Evolutionary conservation across 2,797 vertebrate genomes (phyloP).

Genomic region (Emydoidea blandingii): DNA sequence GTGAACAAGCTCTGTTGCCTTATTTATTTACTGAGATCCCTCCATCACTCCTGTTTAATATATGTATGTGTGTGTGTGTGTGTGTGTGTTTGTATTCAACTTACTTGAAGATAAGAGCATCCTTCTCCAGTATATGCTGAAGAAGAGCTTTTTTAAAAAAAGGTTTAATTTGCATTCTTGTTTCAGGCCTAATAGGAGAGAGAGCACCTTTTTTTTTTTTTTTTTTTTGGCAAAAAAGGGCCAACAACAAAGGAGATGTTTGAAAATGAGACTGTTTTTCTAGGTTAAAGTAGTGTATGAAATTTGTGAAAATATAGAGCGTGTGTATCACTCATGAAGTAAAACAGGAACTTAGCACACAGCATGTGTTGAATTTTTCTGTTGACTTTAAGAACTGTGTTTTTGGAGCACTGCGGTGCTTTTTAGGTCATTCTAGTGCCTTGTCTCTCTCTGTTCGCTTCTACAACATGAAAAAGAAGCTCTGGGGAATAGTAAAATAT

Average conservation of each 20-base stretch:
- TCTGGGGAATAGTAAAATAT: neutral
- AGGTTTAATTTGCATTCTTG: slow-evolving; percentile 2
- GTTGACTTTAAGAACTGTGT: neutral
- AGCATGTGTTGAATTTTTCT: neutral
- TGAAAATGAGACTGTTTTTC: neutral
- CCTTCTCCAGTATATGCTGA: neutral
- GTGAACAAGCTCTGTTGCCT: neutral
- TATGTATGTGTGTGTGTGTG: too few species aligned
- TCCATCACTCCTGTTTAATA: neutral
- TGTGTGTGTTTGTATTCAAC: neutral
- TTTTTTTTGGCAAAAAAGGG: neutral
- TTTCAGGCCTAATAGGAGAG: neutral
- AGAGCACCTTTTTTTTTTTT: neutral
- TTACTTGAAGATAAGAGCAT: neutral
- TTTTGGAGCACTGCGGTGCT: neutral
- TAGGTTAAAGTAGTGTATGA: neutral
- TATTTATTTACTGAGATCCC: neutral
- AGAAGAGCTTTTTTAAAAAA: neutral
- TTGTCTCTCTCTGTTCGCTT: neutral
- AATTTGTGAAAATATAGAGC: neutral
- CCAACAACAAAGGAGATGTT: neutral
- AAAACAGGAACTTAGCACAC: neutral
- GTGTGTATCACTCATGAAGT: neutral
- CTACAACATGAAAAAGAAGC: neutral
- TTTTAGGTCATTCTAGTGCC: neutral